Evolutionary conservation across 2,797 vertebrate genomes (phyloP), one percentile per base, ranked within the genome.

Genomic region (Podarcis lilfordi): DNA sequence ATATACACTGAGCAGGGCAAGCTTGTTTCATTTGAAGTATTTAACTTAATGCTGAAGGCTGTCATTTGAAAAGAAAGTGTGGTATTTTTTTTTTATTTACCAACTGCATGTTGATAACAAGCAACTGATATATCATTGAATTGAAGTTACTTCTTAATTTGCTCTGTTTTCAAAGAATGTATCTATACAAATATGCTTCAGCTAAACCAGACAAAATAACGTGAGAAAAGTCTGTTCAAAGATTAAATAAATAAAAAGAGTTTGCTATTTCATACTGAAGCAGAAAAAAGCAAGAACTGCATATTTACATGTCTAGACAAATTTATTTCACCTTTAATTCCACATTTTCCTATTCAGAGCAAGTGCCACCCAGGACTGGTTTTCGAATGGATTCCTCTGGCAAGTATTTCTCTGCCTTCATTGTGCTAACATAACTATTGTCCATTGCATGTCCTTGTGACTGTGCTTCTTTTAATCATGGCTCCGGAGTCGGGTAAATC

Each of bases 381-480:
- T 98, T 98, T 96, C 97, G 98, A 94, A 95, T 95, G 94, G 99
- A 99, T 97, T 97, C 98, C 93, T 97, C 98, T 94, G 98, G 99
- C 99, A 98, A 98, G 97, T 97, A 97, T 96, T 94, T 85, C 89
- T 93, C 92, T 94, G 91, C 87, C 94, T 93, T 95, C 95, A 89
- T 96, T 95, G 92, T 95, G 93, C 89, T 94, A 95, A 94, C 94
- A 59, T 91, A 93, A 83, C 91, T 84, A 82, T 96, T 90, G 89
- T 96, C 92, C 96, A 96, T 96, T 93, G 92, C 94, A 86, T 96
- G 94, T 97, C 93, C 93, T 88, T 94, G 68, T 93, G 93, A 71
- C 78, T 91, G 43, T 92, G 89, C 92, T 90, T 94, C 84, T 72
- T 94, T 92, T 89, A 91, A 82, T 92, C 94, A 97, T 96, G 93